Conservation (phyloP, 1,140 invertebrate genomes). For the Sycophaga agraensis region DNA sequence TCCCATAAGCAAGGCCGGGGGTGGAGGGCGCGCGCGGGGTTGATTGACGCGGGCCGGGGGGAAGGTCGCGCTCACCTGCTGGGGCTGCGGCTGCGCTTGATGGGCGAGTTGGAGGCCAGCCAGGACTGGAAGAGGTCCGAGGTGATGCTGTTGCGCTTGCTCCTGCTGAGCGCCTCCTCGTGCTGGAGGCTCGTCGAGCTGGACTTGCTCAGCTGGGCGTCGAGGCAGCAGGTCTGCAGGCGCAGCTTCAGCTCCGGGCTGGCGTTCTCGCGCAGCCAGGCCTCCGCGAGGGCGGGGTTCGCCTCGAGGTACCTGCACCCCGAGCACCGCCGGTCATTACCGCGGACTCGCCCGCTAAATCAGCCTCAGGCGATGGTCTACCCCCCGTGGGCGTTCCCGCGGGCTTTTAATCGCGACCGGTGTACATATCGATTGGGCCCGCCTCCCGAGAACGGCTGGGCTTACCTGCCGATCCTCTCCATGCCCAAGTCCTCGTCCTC, state of each 20-base stretch:
- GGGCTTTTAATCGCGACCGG: no score
- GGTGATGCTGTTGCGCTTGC: constrained; percentile 73
- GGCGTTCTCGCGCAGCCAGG: constrained; percentile 73
- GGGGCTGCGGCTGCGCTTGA: constrained; percentile 58
- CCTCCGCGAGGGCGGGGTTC: constrained; percentile 65
- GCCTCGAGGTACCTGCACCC: constrained; percentile 60
- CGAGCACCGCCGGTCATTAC: no score
- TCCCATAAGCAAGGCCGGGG: no score
- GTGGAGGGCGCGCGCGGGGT: no score
- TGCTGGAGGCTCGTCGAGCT: constrained; percentile 49
- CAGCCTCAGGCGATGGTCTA: no score
- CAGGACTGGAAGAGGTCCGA: constrained; percentile 82
- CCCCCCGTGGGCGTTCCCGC: no score
- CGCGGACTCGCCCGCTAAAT: no score
- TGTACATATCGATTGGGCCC: no score
- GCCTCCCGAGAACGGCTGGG: not conserved
- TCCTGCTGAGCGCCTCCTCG: constrained; percentile 40
- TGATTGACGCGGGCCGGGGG: no score
- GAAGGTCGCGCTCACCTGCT: constrained; percentile 68
- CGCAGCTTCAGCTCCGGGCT: constrained; percentile 63
- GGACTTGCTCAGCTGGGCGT: constrained; percentile 42
- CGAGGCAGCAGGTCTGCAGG: constrained; percentile 47
- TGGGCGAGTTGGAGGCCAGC: constrained; percentile 71
- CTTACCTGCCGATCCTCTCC: constrained; percentile 21
- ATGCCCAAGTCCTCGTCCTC: constrained; percentile 40